Percentiles rank a stretch among this genome's conserved stretches.
These are phyloP conservation scores for Anadara kagoshimensis DNA, from an alignment of 1,140 invertebrate species.

Conservation along the genomic window DNA sequence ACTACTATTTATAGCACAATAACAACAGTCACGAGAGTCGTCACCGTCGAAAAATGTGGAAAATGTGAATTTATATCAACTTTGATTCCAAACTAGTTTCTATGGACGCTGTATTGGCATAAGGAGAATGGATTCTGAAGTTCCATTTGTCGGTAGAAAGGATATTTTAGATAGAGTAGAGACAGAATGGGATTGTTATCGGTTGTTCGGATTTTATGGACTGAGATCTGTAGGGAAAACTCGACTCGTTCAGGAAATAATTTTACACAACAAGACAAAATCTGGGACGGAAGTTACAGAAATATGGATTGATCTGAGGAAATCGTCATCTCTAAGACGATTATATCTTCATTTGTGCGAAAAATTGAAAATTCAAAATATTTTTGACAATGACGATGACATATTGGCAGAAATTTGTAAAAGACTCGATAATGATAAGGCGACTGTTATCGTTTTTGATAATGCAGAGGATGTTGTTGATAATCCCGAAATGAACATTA, in stretches of 20 bases:
- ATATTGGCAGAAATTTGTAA: neutral
- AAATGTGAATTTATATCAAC: too few relatives aligned
- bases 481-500: neutral
- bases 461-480: constrained; percentile 31
- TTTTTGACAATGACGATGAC: constrained; percentile 1
- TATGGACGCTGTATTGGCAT: too few relatives aligned
- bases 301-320: constrained; percentile 12
- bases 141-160: constrained; percentile 7
- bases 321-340: constrained; percentile 5
- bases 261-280: neutral
- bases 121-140: constrained; percentile 5
- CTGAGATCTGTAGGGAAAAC: constrained; percentile 33
- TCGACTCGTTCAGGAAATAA: constrained; percentile 17
- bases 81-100: too few relatives aligned
- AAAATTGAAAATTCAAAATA: constrained; percentile 4
- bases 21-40: too few relatives aligned
- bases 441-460: constrained; percentile 22
- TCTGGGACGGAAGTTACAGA: neutral
- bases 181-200: neutral
- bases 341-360: neutral
- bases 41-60: too few relatives aligned
- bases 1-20: too few relatives aligned
- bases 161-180: neutral
- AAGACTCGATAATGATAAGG: neutral
- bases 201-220: constrained; percentile 10